A percentile compares a stretch with the other conserved stretches of the same genome.
Conservation (phyloP, 2,888 invertebrate species). For the Drosophila robusta region DNA sequence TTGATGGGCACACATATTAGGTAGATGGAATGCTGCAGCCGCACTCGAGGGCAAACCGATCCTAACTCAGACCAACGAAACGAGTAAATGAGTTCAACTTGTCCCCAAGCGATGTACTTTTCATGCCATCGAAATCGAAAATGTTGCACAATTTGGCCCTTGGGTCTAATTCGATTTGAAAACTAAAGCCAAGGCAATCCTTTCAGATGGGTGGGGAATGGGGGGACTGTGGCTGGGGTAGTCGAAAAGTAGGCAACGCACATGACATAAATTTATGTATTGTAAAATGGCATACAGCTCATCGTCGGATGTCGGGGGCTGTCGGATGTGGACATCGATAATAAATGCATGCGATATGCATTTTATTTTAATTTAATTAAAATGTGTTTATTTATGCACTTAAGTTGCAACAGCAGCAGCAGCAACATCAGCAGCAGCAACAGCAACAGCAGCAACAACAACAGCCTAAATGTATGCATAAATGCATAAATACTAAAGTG, state of each 20-base stretch:
- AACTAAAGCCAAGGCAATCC: conserved; percentile 58
- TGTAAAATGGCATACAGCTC: conserved; percentile 47
- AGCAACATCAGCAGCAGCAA: conserved; percentile 18
- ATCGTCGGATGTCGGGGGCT: conserved; percentile 30
- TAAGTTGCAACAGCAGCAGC: conserved; percentile 55
- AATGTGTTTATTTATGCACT: conserved; percentile 79
- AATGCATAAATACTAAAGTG: conserved; percentile 51
- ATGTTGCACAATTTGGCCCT: conserved; percentile 73
- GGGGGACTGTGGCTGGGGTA: not conserved
- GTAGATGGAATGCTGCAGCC: conserved; percentile 11
- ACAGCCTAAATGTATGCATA: conserved; percentile 47
- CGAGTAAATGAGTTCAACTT: conserved; percentile 55
- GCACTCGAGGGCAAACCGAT: conserved; percentile 9
- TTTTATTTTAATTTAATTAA: conserved; percentile 79
- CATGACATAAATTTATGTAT: conserved; percentile 66
- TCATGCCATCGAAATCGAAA: conserved; percentile 57
- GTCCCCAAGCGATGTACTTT: conserved; percentile 46
- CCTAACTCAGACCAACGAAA: conserved; percentile 13
- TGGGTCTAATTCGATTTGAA: conserved; percentile 73
- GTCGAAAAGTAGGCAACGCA: conserved; percentile 41
- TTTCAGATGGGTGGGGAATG: too few species aligned
- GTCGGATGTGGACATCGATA: conserved; percentile 67
- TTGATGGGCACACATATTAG: conserved; percentile 15
- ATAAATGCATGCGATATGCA: conserved; percentile 61
- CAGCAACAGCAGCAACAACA: conserved; percentile 23